Base-by-base conservation (phyloP, 2,113 vertebrate species). In the Gasterosteus aculeatus region DNA sequence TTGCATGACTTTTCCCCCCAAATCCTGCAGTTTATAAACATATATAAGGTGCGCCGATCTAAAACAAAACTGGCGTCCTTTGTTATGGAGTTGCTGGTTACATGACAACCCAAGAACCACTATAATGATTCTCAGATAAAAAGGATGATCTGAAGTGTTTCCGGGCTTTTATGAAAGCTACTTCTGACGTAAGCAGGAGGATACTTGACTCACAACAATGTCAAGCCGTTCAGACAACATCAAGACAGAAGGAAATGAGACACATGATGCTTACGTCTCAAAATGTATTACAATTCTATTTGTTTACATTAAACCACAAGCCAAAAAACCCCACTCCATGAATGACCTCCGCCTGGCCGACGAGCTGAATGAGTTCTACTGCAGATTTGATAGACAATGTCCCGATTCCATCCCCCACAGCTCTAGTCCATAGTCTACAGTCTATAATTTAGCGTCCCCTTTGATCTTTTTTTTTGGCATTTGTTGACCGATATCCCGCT, bases 1-100 rank as follows among this genome's bases (percentile, higher is more conserved):
- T 63, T 58, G 62, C 0, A 22, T 54, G n/a, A 74, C 51, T 59
- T 49, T 77, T 64, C 42, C 41, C 71, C 80, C 71, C 51, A 59
- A 29, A 29, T 29, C 41, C 6, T 31, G 0, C 10, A 42, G 47
- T 11, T 31, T 14, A 33, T 33, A 33, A 33, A 26, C 22, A 26
- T 26, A 26, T 26, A 26, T 26, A 26, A 26, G 22, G 22, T 26
- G 22, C 22, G 22, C 22, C 22, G 22, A 26, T 26, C 22, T 26
- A 26, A 19, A 72, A 15, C 69, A 7, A 31, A 12, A 35, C 1
- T 1, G 42, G 15, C 15, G 58, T 57, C 14, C 65, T 22, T 42
- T 58, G 42, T 8, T 15, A 54, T 35, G 12, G 35, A 44, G 11
- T 7, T n/a, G 15, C 59, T n/a, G 22, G 16, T 46, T 9, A 12